Evolutionary conservation across 2,797 vertebrate genomes (phyloP).

Genomic region (Melanotaenia pygmaea): DNA sequence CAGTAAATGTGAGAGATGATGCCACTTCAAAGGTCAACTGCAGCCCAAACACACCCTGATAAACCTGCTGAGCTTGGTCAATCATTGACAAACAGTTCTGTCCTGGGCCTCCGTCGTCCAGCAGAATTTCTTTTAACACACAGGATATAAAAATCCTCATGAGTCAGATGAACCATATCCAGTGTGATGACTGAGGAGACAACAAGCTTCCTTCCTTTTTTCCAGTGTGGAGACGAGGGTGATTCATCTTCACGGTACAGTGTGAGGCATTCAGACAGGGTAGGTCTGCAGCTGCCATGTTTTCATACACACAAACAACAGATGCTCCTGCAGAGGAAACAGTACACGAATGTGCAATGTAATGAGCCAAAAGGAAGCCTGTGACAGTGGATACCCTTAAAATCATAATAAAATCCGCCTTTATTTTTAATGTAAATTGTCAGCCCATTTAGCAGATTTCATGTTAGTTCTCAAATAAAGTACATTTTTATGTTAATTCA

Average conservation of each 20-base stretch:
- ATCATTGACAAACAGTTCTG: slow-evolving; percentile 39
- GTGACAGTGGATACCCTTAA: neutral
- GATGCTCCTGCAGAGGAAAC: neutral
- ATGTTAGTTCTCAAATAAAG: too few relatives aligned
- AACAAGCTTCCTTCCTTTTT: slow-evolving; percentile 3
- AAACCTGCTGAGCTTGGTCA: slow-evolving; percentile 55
- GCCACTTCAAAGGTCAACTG: slow-evolving; percentile 38
- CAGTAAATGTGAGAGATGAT: neutral
- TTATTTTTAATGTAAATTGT: too few relatives aligned
- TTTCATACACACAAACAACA: neutral
- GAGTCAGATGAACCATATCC: slow-evolving; percentile 38
- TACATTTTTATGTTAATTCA: too few relatives aligned
- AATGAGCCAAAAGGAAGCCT: neutral
- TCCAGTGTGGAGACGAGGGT: slow-evolving; percentile 12
- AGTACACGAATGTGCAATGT: neutral
- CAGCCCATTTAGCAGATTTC: too few relatives aligned
- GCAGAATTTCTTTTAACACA: neutral
- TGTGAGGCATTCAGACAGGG: slow-evolving; percentile 6
- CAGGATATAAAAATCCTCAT: slow-evolving; percentile 1
- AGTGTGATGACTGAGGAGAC: neutral
- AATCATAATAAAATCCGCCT: too few relatives aligned
- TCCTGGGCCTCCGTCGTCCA: neutral
- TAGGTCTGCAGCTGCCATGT: slow-evolving; percentile 11
- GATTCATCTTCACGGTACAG: slow-evolving; percentile 23
- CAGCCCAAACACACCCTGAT: slow-evolving; percentile 46